Conservation (phyloP, 2,113 vertebrate species). For the Odocoileus hemionus region DNA sequence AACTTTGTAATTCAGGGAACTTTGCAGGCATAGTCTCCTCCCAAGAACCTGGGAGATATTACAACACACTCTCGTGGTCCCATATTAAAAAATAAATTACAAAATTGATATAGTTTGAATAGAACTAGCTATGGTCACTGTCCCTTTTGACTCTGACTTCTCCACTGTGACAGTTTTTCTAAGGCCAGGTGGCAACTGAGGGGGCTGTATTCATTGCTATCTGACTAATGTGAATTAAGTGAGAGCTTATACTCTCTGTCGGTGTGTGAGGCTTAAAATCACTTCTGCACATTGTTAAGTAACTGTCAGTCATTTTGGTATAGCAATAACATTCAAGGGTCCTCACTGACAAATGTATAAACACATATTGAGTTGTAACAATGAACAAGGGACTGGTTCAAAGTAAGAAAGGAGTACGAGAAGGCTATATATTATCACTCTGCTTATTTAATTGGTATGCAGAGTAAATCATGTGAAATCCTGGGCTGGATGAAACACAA, state of each 20-base stretch:
- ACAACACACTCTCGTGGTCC: accelerated
- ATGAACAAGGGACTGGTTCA: background rate
- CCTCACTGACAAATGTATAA: background rate
- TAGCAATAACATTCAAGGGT: background rate
- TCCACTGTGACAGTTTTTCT: background rate
- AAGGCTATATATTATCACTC: background rate
- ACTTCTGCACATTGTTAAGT: background rate
- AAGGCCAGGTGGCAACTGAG: background rate
- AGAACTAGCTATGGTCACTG: background rate
- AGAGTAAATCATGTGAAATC: background rate
- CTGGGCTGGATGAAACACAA: background rate
- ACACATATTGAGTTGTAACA: background rate
- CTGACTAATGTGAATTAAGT: background rate
- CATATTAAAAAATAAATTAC: background rate
- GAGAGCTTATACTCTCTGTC: background rate
- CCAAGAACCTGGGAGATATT: background rate
- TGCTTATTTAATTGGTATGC: background rate
- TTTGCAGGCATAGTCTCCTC: background rate
- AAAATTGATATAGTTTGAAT: background rate
- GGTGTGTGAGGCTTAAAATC: background rate
- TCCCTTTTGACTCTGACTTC: background rate
- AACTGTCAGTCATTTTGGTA: background rate
- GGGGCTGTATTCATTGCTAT: accelerated
- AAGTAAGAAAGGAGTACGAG: background rate
- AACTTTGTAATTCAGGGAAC: background rate